A percentile compares a stretch with the other conserved stretches of the same genome.
These are phyloP conservation scores for Oncorhynchus clarkii DNA, from an alignment of 2,113 vertebrate genomes.

Conservation along the genomic window DNA sequence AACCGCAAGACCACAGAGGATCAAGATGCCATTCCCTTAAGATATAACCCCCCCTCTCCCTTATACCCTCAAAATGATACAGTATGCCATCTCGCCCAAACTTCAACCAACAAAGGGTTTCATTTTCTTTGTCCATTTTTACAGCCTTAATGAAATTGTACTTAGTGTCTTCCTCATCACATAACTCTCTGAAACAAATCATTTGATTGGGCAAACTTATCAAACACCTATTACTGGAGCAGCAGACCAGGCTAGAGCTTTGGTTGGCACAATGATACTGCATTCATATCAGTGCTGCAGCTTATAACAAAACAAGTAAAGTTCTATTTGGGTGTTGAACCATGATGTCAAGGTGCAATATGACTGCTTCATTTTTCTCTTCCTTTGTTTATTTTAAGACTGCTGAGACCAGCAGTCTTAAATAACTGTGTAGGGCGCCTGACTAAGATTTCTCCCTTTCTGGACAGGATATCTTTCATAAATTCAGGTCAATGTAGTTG, in stretches of 20 bases:
- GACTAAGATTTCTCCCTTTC: neutral
- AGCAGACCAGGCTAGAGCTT: neutral
- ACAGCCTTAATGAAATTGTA: constrained; percentile 28
- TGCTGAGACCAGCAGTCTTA: neutral
- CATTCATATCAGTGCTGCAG: neutral
- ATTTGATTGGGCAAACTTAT: neutral
- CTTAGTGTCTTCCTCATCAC: constrained; percentile 11
- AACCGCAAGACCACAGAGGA: constrained; percentile 39
- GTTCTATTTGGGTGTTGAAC: neutral
- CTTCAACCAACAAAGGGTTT: constrained; percentile 21
- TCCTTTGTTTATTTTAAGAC: neutral
- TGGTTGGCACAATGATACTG: neutral
- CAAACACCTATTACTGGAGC: neutral
- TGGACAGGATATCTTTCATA: neutral
- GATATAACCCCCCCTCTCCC: constrained; percentile 36
- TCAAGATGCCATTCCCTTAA: constrained; percentile 46
- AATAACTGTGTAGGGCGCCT: neutral
- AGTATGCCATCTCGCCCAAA: constrained; percentile 39
- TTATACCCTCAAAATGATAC: constrained; percentile 56
- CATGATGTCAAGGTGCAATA: neutral
- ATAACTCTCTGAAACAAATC: neutral
- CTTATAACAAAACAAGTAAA: neutral
- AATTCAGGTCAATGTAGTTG: neutral
- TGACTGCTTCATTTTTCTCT: neutral
- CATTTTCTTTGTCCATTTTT: constrained; percentile 23